Conservation (phyloP, 2,113 vertebrate genomes). For the Corythornis vintsioides region DNA sequence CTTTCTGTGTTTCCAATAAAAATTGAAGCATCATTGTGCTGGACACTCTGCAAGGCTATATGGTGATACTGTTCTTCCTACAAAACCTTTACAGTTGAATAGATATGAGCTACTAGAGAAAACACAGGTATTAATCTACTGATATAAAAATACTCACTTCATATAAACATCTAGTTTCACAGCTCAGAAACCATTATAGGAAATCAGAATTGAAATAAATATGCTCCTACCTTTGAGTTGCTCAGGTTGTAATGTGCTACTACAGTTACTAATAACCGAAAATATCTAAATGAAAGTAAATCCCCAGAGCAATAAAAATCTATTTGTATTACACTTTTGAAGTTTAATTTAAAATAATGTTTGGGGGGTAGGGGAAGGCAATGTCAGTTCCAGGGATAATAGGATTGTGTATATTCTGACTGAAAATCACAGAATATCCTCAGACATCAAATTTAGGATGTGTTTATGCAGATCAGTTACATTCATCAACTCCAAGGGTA, state of each 20-base stretch:
- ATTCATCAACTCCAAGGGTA: neutral
- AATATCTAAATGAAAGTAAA: neutral
- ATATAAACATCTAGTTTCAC: neutral
- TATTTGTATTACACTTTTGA: neutral
- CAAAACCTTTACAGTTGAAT: neutral
- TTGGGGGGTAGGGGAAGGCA: neutral
- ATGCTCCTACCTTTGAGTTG: neutral
- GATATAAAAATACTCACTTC: neutral
- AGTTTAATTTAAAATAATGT: neutral
- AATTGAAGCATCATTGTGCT: neutral
- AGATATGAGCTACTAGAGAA: neutral
- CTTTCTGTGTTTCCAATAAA: conserved; percentile 14
- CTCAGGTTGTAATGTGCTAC: neutral
- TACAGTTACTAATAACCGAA: neutral
- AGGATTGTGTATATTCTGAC: neutral
- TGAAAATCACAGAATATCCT: neutral
- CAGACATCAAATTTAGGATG: neutral
- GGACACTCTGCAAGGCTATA: neutral
- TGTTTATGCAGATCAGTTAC: neutral
- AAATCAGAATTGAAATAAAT: neutral
- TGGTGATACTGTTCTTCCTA: neutral
- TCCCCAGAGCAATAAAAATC: neutral
- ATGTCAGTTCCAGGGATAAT: neutral
- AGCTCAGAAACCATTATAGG: neutral
- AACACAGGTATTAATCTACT: neutral